Percentiles rank a stretch among this genome's conserved stretches.
Conservation (phyloP, 1,140 invertebrate genomes). For the Dreissena rostriformis region DNA sequence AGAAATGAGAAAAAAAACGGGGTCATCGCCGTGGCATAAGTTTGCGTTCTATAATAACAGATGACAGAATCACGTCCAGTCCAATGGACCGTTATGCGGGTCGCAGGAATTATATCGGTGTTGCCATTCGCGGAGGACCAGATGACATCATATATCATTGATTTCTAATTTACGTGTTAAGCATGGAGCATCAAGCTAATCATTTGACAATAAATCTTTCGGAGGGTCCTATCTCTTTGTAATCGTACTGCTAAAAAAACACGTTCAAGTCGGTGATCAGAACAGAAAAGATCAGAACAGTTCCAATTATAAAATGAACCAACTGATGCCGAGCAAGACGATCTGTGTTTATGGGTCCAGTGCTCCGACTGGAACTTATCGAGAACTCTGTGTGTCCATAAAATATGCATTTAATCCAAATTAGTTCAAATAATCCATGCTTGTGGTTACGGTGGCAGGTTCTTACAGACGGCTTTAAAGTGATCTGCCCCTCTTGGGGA, state of each 20-base stretch:
- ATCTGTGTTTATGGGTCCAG: constrained; percentile 36
- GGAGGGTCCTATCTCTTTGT: constrained; percentile 28
- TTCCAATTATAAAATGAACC: constrained; percentile 49
- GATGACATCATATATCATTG: constrained; percentile 3
- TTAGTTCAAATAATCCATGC: too few species aligned
- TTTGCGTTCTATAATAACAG: too few species aligned
- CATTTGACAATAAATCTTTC: constrained; percentile 56
- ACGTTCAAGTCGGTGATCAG: constrained; percentile 41
- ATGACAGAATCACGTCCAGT: too few species aligned
- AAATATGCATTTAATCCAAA: constrained; percentile 32
- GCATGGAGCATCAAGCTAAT: constrained; percentile 45
- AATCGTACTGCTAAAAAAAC: constrained; percentile 52
- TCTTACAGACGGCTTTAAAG: too few species aligned
- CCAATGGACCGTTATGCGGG: too few species aligned
- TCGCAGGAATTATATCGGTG: too few species aligned
- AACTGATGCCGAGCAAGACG: constrained; percentile 11
- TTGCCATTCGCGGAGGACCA: too few species aligned
- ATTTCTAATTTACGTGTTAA: constrained; percentile 42
- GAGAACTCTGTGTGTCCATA: constrained; percentile 31
- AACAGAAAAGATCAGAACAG: constrained; percentile 40
- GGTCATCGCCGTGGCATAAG: too few species aligned
- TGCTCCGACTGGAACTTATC: constrained; percentile 40
- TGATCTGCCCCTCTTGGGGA: too few species aligned
- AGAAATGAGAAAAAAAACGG: too few species aligned
- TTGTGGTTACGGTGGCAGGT: too few species aligned